These are phyloP conservation scores for Albula goreensis DNA, from an alignment of 2,113 vertebrate species.

Conservation along the genomic window DNA sequence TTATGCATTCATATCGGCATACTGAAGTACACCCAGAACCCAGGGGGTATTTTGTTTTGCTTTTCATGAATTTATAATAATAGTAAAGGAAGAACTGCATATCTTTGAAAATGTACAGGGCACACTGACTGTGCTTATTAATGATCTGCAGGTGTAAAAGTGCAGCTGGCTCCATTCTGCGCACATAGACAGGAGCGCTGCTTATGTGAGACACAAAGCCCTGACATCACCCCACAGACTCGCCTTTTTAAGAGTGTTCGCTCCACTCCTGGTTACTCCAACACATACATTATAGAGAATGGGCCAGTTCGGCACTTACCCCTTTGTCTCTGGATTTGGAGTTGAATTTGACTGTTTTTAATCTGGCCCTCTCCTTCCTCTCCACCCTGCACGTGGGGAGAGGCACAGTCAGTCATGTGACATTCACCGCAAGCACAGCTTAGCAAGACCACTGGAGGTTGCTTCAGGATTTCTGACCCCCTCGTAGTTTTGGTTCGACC, in stretches of 20 bases:
- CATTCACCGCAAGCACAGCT: background rate
- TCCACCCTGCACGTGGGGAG: constrained; percentile 77
- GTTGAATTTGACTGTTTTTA: constrained; percentile 99
- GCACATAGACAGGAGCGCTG: too few relatives aligned
- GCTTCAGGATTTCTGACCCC: background rate
- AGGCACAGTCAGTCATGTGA: background rate
- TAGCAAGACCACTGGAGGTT: background rate
- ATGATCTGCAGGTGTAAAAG: background rate
- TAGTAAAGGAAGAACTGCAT: too few relatives aligned
- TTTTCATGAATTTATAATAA: too few relatives aligned
- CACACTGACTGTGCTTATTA: background rate
- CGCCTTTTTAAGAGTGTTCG: too few relatives aligned
- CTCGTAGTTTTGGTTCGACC: too few relatives aligned
- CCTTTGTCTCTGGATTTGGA: constrained; percentile 91
- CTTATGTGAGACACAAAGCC: too few relatives aligned
- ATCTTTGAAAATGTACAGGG: too few relatives aligned
- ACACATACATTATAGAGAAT: background rate
- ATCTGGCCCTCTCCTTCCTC: constrained; percentile 92
- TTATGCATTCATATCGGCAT: too few relatives aligned
- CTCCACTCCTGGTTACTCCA: background rate
- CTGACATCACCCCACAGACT: background rate
- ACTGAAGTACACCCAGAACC: too few relatives aligned
- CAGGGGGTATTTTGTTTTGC: too few relatives aligned
- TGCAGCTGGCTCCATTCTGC: too few relatives aligned
- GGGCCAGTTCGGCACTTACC: constrained; percentile 74